Conservation (phyloP, 2,113 vertebrate species). For the Indicator indicator region DNA sequence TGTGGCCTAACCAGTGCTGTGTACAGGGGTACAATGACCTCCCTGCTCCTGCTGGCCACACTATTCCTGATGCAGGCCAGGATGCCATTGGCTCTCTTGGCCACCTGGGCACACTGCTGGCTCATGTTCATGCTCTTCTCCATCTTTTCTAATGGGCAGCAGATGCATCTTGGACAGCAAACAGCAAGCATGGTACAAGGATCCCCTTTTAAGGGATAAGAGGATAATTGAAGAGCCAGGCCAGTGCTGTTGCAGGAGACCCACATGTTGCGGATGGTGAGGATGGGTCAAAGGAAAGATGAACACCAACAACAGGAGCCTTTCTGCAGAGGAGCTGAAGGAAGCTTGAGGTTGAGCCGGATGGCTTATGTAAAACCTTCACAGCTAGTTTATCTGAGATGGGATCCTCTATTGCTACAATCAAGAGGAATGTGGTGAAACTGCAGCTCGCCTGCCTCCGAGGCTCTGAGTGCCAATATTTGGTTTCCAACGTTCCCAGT, state of each 20-base stretch:
- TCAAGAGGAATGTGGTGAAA: background rate
- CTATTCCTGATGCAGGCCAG: too few relatives aligned
- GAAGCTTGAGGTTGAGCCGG: slow-evolving; percentile 4
- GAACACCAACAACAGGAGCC: background rate
- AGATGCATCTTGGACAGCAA: background rate
- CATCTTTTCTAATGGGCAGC: background rate
- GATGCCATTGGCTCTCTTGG: too few relatives aligned
- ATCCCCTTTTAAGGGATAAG: background rate
- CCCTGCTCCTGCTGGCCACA: too few relatives aligned
- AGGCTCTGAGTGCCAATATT: slow-evolving; percentile 20
- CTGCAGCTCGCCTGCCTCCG: background rate
- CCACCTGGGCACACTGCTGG: too few relatives aligned
- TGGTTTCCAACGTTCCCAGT: slow-evolving; percentile 56
- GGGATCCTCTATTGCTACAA: slow-evolving; percentile 22
- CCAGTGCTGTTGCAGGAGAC: background rate
- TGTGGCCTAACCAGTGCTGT: too few relatives aligned
- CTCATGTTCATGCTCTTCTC: background rate
- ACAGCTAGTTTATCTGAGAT: background rate
- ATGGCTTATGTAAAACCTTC: background rate
- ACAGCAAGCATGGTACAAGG: background rate
- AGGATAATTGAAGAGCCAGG: background rate
- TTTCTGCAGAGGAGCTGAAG: background rate
- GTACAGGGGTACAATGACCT: too few relatives aligned
- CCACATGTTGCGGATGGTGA: background rate
- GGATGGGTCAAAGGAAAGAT: background rate